phyloP scores from a whole-genome alignment of 2,888 invertebrate genomes.

The Athrips mouffetella region DNA sequence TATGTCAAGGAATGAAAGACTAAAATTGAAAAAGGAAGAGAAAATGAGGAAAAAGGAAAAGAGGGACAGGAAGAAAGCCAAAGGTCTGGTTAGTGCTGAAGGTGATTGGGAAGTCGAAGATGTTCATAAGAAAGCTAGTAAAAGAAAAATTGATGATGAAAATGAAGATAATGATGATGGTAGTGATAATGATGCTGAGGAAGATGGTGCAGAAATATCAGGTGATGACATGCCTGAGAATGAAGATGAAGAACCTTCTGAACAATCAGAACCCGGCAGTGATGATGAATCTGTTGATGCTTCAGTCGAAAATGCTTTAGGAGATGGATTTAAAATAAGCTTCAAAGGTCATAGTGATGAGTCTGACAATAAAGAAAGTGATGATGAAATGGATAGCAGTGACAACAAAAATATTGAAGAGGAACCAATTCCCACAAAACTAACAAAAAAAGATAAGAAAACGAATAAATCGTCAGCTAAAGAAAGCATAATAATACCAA shows the following conservation, averaged over 20 bases:
- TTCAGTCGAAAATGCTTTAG: constrained; percentile 18
- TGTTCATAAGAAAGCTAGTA: constrained; percentile 12
- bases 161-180: constrained; percentile 14
- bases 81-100: constrained; percentile 38
- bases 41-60: constrained; percentile 55
- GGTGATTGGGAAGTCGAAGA: constrained; percentile 58
- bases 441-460: constrained; percentile 9
- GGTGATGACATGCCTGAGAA: constrained; percentile 20
- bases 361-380: constrained; percentile 15
- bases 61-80: constrained; percentile 35
- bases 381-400: constrained; percentile 13
- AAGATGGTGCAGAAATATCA: constrained; percentile 15
- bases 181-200: constrained; percentile 19
- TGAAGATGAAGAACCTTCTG: constrained; percentile 19
- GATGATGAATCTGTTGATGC: constrained; percentile 13
- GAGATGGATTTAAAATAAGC: constrained; percentile 19
- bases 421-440: constrained; percentile 15
- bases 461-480: neutral
- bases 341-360: constrained; percentile 11
- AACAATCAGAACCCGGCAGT: constrained; percentile 16
- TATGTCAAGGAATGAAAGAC: constrained; percentile 64
- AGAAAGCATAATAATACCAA: constrained; percentile 12
- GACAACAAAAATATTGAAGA: constrained; percentile 21
- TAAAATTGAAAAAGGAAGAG: constrained; percentile 61
- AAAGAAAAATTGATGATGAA: neutral